These are phyloP conservation scores for Anguilla japonica DNA, from an alignment of 2,113 vertebrate species.

Conservation along the genomic window DNA sequence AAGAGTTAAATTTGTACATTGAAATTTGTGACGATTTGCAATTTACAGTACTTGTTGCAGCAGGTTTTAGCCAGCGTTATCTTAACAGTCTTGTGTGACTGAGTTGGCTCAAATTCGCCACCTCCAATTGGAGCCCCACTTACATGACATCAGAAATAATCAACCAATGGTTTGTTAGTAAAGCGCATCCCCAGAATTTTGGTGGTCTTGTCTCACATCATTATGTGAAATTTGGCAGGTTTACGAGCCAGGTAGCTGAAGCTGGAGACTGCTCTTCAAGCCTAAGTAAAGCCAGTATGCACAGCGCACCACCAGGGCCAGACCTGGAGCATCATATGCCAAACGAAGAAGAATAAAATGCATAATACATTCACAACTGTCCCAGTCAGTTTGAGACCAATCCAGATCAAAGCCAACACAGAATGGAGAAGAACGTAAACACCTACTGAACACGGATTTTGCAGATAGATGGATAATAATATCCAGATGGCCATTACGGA, in stretches of 20 bases:
- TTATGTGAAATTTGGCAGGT: background rate
- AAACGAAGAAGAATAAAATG: background rate
- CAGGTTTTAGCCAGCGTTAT: background rate
- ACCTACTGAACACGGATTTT: background rate
- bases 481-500: background rate
- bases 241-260: background rate
- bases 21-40: background rate
- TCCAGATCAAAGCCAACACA: background rate
- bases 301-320: background rate
- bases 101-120: no score
- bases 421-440: background rate
- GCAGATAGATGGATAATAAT: background rate
- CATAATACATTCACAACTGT: conserved; percentile 14
- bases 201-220: no score
- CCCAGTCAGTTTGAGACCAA: background rate
- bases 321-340: background rate
- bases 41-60: background rate
- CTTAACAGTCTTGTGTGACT: background rate
- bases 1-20: no score
- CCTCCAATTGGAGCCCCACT: no score
- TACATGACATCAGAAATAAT: no score
- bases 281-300: background rate
- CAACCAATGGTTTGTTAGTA: background rate
- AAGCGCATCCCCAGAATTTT: background rate
- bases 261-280: background rate